A percentile compares a stretch with the other conserved stretches of the same genome.
These are phyloP conservation scores for Dysidea cf. avara DNA, from an alignment of 37 sponge, comb jelly and placozoan species.

Conservation along the genomic window DNA sequence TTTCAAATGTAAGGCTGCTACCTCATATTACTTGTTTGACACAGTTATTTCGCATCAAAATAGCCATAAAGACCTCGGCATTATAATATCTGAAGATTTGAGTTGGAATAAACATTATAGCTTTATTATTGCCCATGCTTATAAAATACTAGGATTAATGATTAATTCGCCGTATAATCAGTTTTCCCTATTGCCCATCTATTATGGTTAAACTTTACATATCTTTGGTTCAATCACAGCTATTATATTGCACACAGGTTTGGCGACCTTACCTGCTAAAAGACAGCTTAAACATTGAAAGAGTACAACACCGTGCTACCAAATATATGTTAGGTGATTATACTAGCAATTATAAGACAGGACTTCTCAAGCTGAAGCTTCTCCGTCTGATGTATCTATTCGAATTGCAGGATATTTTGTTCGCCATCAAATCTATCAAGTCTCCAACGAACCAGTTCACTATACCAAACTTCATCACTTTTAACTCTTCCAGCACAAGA, in stretches of 20 bases:
- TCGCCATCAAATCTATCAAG: not conserved
- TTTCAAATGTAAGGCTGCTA: not conserved
- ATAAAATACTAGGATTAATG: not conserved
- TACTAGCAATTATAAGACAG: not conserved
- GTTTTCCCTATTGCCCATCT: not conserved
- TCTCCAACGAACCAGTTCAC: no score
- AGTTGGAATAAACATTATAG: not conserved
- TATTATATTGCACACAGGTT: not conserved
- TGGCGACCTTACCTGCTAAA: not conserved
- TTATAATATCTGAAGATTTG: not conserved
- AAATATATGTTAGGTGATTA: not conserved
- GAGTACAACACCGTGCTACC: not conserved
- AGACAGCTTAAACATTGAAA: slow-evolving; percentile 4
- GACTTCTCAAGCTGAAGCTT: not conserved
- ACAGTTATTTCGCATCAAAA: no score
- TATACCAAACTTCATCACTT: no score
- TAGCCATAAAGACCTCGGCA: not conserved
- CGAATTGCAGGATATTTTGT: not conserved
- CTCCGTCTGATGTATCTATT: not conserved
- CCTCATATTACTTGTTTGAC: no score
- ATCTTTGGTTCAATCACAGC: no score
- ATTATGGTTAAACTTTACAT: not conserved
- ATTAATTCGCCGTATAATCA: no score
- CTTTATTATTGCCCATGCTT: no score
- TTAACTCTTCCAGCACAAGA: no score